A percentile compares a stretch with the other conserved stretches of the same genome.
Conservation (phyloP, 2,888 invertebrate genomes). For the Caenorhabditis uteleia region DNA sequence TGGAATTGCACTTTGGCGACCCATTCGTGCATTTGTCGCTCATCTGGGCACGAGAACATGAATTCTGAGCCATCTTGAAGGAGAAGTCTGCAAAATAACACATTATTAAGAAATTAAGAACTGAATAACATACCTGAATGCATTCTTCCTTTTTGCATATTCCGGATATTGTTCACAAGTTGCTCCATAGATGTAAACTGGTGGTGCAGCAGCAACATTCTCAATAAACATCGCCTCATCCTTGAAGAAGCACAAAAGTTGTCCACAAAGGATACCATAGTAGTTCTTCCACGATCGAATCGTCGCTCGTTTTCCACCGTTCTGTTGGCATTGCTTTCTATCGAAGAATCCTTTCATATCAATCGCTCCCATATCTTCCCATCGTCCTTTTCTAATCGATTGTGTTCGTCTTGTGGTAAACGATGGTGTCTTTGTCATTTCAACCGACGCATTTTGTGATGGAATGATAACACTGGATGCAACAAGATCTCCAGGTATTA, state of each 20-base stretch:
- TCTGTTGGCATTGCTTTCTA: conserved; percentile 90
- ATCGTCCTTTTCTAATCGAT: conserved; percentile 54
- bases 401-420: conserved; percentile 80
- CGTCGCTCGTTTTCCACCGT: conserved; percentile 90
- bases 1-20: conserved; percentile 86
- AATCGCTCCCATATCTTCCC: conserved; percentile 63
- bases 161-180: conserved; percentile 86
- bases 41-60: conserved; percentile 81
- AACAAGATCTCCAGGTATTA: not conserved
- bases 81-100: conserved; percentile 76
- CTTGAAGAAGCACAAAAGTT: conserved; percentile 94
- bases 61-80: conserved; percentile 91
- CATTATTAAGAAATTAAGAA: not conserved
- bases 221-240: conserved; percentile 86
- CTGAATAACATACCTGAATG: conserved; percentile 75
- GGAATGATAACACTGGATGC: not conserved
- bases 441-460: conserved; percentile 12
- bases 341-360: conserved; percentile 77
- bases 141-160: conserved; percentile 92
- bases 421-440: conserved; percentile 80
- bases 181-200: conserved; percentile 76
- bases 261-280: conserved; percentile 93
- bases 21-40: conserved; percentile 74
- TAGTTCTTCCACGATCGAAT: conserved; percentile 93
- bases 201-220: conserved; percentile 76